Base-by-base conservation (phyloP, 2,113 vertebrate genomes). In the Argyrosomus japonicus region DNA sequence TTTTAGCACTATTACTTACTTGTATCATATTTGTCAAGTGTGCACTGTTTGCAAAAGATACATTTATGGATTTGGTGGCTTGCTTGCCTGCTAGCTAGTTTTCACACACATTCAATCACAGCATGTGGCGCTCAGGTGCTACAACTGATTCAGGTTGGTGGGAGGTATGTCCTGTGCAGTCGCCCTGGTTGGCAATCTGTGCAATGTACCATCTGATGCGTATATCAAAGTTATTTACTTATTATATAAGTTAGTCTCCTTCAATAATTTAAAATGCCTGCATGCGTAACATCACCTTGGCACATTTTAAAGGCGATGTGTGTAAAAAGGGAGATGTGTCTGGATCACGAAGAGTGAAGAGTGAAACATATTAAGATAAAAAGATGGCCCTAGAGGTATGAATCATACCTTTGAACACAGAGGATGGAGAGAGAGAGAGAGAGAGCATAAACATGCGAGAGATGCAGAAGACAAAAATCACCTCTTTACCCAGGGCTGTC, bases 301-400 rank as follows among this genome's bases (percentile, higher is more conserved):
- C 36, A 54, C 23, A 79, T 67, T 80, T 87, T 27, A 77, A 83
- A 80, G 32, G 62, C 25, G 53, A 60, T 57, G 2, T n/a, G 57
- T 40, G 64, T 43, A 27, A 54, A 45, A 67, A 53, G 10, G 25
- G 43, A 75, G 32, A 57, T 17, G 53, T 54, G 25, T 21, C 19
- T 17, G 40, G 19, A 58, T 73, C 9, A 13, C 13, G 58, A 67
- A 50, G 25, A 61, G 60, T 5, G 25, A 62, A 17, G 29, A 81
- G 25, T 48, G 40, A 88, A 82, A 73, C 14, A 74, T 62, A 29
- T 67, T 21, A 27, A 63, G 60, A 72, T 78, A 62, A 88, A 84
- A 73, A 63, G 32, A 83, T 58, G 70, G 74, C 80, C 64, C 71
- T 53, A 4, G 57, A 85, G 65, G 82, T 68, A n/a, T 74, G 83